A percentile compares a stretch with the other conserved stretches of the same genome.
phyloP scores from a whole-genome alignment of 2,797 vertebrate species.

The Mus caroli region DNA sequence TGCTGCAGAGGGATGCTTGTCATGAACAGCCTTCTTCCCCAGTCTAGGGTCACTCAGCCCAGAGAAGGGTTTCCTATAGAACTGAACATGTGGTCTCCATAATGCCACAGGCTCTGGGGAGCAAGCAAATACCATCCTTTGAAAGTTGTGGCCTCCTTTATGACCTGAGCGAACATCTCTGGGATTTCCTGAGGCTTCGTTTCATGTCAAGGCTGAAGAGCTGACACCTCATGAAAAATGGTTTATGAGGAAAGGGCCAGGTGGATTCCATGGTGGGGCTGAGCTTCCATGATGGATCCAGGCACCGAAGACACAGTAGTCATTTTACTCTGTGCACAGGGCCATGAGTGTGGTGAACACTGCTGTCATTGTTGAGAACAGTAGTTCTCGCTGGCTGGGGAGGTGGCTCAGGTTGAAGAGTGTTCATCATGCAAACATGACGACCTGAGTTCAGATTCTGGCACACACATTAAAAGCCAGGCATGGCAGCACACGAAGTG shows the following conservation, averaged over 20 bases:
- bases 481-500: background rate
- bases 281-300: background rate
- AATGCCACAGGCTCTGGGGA: background rate
- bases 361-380: background rate
- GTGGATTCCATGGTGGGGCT: background rate
- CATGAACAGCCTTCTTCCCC: background rate
- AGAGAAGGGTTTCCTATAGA: background rate
- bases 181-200: constrained; percentile 70
- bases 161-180: background rate
- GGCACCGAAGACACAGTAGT: background rate
- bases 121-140: background rate
- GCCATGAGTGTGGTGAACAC: background rate
- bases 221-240: constrained; percentile 63
- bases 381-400: background rate
- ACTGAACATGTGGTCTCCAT: background rate
- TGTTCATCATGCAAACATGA: background rate
- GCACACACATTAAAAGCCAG: background rate
- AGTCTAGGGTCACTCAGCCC: background rate
- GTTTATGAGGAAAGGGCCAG: constrained; percentile 61
- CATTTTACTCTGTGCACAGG: background rate
- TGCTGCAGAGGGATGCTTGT: background rate
- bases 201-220: constrained; percentile 49
- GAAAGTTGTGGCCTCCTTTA: constrained; percentile 43
- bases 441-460: background rate
- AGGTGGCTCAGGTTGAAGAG: background rate